Base-by-base conservation (phyloP, 2,113 vertebrate genomes). In the Neogobius melanostomus region DNA sequence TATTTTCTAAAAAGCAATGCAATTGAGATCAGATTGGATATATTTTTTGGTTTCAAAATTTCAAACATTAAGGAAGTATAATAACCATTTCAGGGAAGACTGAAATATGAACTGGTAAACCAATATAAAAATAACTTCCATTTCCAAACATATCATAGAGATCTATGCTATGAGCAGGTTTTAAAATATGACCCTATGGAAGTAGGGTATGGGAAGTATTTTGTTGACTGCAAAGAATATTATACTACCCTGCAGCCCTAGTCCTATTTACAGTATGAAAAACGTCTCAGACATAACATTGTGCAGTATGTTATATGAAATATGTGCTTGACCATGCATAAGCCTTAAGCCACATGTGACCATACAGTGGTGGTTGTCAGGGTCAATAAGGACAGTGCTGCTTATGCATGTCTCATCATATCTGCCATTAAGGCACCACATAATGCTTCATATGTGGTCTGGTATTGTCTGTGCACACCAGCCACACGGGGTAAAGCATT, bases 201-300 rank as follows among this genome's bases (percentile, higher is more conserved):
- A 36, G 28, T 36, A 36, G 28, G 28, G 28, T 36, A 36, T 36
- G 28, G 28, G 28, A 36, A 28, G 28, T 28, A 28, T 28, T 28
- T 28, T 28, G 28, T 28, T 28, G 28, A 28, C 28, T 28, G 28
- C 1, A 28, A 36, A 36, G 28, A 36, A 36, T 5, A 36, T 36
- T 36, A 36, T 36, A 36, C 28, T 36, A 36, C 28, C 28, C 28
- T 36, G 28, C 28, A 36, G 28, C 28, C 28, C 28, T 4, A 53
- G 67, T 83, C 72, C 4, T 50, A 62, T 82, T 79, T 64, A 51
- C 44, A 63, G 16, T 71, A 66, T 67, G 21, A 66, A 28, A 50
- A 49, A 44, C 12, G 14, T 51, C 64, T 11, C 7, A 28, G 9
- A 6, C 48, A n/a, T 12, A 43, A 3, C 17, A 7, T 0, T 15